Conservation (phyloP, 2,888 invertebrate species). For the Zonitis immaculata region DNA sequence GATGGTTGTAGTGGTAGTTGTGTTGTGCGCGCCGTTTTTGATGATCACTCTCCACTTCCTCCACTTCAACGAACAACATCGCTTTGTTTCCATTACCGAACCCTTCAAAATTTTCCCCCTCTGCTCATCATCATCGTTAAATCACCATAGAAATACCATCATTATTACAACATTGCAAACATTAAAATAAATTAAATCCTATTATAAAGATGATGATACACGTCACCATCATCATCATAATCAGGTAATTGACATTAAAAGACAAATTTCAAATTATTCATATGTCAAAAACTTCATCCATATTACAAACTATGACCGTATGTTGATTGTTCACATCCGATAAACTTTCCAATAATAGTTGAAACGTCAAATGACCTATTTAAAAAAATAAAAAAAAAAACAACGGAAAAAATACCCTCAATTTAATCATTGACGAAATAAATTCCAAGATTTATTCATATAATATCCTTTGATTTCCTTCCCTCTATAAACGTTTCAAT, state of each 20-base stretch:
- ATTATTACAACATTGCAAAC: not conserved
- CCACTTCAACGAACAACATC: not conserved
- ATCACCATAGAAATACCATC: not conserved
- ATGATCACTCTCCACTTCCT: not conserved
- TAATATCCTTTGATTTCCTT: not conserved
- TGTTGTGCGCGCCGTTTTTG: no score
- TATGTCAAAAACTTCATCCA: slow-evolving; percentile 39
- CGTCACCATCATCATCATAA: not conserved
- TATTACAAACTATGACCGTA: slow-evolving; percentile 34
- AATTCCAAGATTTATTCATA: not conserved
- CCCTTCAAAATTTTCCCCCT: not conserved
- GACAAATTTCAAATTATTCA: not conserved
- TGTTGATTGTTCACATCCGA: slow-evolving; percentile 42
- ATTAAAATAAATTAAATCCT: not conserved
- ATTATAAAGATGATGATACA: no score
- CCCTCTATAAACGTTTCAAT: not conserved
- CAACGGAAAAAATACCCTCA: no score
- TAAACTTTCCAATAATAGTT: slow-evolving; percentile 46
- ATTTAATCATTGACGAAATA: not conserved
- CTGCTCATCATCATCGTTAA: not conserved
- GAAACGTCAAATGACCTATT: no score
- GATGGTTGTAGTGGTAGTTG: no score
- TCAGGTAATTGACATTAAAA: no score
- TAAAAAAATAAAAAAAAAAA: no score
- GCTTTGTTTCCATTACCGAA: not conserved